phyloP scores from a whole-genome alignment of 2,888 invertebrate species.

The Sepioteuthis lessoniana region DNA sequence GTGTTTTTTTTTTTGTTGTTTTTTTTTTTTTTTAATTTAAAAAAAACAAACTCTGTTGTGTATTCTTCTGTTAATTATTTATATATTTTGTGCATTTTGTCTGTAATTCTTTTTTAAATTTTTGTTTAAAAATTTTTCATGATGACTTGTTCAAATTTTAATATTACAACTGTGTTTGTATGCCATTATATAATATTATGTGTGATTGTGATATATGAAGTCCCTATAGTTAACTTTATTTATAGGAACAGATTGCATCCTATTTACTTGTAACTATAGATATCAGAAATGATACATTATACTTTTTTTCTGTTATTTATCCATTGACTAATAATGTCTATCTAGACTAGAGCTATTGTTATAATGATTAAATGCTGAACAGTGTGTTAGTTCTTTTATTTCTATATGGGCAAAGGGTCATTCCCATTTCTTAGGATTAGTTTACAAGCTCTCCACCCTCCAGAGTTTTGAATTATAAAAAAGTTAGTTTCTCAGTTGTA shows the following conservation, averaged over 20 bases:
- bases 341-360: too few relatives aligned
- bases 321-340: too few relatives aligned
- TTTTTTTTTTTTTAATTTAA: not conserved
- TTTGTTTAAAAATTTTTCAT: slow-evolving; percentile 6
- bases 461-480: too few relatives aligned
- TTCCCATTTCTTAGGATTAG: not conserved
- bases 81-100: slow-evolving; percentile 39
- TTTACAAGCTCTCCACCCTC: not conserved
- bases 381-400: not conserved
- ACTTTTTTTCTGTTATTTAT: too few relatives aligned
- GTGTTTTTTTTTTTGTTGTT: not conserved
- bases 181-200: not conserved
- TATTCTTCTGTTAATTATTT: not conserved
- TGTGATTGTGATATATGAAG: not conserved
- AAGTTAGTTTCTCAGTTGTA: too few relatives aligned
- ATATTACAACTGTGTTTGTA: not conserved
- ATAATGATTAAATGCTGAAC: not conserved
- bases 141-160: not conserved
- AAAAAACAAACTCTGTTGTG: not conserved
- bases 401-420: not conserved
- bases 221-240: not conserved
- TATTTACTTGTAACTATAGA: not conserved
- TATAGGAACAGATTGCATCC: not conserved
- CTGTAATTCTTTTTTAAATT: not conserved
- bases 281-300: too few relatives aligned